Base-by-base conservation (phyloP, 2,113 vertebrate species). In the Axis porcinus region DNA sequence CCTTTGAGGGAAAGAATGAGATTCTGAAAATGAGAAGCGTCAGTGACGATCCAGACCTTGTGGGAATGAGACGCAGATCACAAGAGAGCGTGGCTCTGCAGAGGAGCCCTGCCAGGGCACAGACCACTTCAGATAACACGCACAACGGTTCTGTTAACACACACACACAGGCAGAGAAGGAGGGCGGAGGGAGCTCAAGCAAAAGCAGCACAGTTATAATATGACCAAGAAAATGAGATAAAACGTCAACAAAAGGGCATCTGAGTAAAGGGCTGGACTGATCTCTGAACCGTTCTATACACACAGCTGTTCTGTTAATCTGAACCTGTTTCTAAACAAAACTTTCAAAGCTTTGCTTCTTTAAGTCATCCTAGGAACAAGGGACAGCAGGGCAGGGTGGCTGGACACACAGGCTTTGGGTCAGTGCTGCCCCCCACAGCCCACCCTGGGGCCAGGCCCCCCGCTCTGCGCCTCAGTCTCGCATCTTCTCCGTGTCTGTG, bases 391-490 rank as follows among this genome's bases (percentile, higher is more conserved):
- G 11, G n/a, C 62, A 40, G 5, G 23, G 55, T 6, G 50, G 30
- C 7, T 52, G 45, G 43, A 70, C n/a, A 50, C 15, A 3, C 0
- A 2, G 81, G 25, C 50, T 70, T 45, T 16, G 50, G n/a, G 19
- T 43, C 64, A 33, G 54, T 2, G 27, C 3, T 3, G 25, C 52
- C 60, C 47, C 25, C n/a, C 7, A 55, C 2, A 1, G 2, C 23
- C 82, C 23, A 36, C 43, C 23, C 7, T 16, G 23, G 21, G 33
- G 33, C 62, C 33, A 52, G 57, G 16, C 33, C 57, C 17, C 36
- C 25, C 0, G 0, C 50, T 21, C 47, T 27, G n/a, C 16, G 11
- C 11, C 76, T 30, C 33, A 14, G n/a, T 14, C 13, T 83, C 5
- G 6, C 58, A 17, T 40, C 14, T 19, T 17, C 78, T 36, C 27